phyloP scores from a whole-genome alignment of 30 jellyfish, hydroid and myxozoan species.

The Chironex yamaguchii region DNA sequence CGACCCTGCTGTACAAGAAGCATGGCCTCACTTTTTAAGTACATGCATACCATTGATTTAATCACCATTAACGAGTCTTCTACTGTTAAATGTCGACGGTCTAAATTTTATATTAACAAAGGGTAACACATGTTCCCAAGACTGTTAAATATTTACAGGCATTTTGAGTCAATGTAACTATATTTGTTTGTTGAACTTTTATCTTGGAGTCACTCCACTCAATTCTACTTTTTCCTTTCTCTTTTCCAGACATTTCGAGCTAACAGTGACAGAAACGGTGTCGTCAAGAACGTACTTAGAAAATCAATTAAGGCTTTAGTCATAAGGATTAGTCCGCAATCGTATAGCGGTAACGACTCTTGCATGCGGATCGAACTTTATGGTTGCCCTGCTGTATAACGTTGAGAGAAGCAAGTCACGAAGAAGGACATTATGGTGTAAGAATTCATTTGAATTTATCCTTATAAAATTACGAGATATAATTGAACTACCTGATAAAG shows the following conservation, averaged over 20 bases:
- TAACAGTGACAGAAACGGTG: conserved; percentile 47
- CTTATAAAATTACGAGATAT: no score
- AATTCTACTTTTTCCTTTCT: not conserved
- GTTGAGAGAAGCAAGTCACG: not conserved
- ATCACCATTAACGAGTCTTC: no score
- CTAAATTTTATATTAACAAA: no score
- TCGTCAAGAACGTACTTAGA: conserved; percentile 16
- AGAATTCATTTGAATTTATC: no score
- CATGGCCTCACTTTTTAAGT: no score
- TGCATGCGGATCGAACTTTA: conserved; percentile 70
- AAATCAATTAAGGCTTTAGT: conserved; percentile 12
- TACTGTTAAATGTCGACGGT: no score
- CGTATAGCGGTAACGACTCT: conserved; percentile 64
- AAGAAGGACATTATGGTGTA: no score
- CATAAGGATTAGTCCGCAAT: conserved; percentile 42
- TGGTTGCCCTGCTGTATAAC: conserved; percentile 20
- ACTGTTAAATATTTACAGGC: not conserved
- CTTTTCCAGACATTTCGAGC: conserved; percentile 59
- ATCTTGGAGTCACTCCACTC: no score
- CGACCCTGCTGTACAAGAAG: no score
- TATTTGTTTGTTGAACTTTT: not conserved
- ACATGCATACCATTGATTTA: no score
- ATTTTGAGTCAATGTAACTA: not conserved
- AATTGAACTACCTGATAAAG: no score
- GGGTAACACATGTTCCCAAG: no score